These are phyloP conservation scores for Eupsilia transversa DNA, from an alignment of 2,888 invertebrate species.

Conservation along the genomic window DNA sequence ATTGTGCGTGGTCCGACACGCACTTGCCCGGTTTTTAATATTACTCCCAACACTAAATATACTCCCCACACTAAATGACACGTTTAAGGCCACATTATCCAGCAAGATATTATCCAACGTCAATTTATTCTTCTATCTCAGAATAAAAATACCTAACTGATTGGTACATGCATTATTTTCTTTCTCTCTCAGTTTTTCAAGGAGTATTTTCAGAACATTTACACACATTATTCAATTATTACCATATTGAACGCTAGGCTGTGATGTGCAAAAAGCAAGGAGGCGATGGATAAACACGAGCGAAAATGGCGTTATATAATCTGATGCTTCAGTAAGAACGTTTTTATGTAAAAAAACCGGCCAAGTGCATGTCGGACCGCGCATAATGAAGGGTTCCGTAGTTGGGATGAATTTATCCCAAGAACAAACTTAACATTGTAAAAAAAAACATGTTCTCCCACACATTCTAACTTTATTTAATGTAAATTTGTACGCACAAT, in stretches of 20 bases:
- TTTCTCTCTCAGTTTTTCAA: slow-evolving; percentile 33
- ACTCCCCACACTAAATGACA: background rate
- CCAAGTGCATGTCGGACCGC: no score
- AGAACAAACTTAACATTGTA: background rate
- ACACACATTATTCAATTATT: slow-evolving; percentile 62
- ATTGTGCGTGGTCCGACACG: no score
- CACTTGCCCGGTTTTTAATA: no score
- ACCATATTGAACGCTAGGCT: slow-evolving; percentile 43
- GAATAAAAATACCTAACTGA: slow-evolving; percentile 20
- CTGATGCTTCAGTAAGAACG: background rate
- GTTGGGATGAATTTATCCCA: no score
- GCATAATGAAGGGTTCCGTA: no score
- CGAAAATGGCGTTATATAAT: slow-evolving; percentile 18
- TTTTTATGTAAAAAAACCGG: background rate
- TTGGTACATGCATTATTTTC: slow-evolving; percentile 41
- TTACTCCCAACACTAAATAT: no score
- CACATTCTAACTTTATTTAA: background rate
- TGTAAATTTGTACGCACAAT: background rate
- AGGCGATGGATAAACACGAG: slow-evolving; percentile 23
- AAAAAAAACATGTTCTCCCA: background rate
- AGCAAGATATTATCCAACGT: slow-evolving; percentile 10
- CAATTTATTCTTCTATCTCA: slow-evolving; percentile 29
- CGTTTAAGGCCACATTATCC: background rate
- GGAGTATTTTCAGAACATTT: slow-evolving; percentile 55
- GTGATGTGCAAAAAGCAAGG: slow-evolving; percentile 31